Percentiles rank a stretch among this genome's conserved stretches.
These are phyloP conservation scores for Pseudorhombus dupliciocellatus DNA, from an alignment of 2,113 vertebrate species.

Conservation along the genomic window DNA sequence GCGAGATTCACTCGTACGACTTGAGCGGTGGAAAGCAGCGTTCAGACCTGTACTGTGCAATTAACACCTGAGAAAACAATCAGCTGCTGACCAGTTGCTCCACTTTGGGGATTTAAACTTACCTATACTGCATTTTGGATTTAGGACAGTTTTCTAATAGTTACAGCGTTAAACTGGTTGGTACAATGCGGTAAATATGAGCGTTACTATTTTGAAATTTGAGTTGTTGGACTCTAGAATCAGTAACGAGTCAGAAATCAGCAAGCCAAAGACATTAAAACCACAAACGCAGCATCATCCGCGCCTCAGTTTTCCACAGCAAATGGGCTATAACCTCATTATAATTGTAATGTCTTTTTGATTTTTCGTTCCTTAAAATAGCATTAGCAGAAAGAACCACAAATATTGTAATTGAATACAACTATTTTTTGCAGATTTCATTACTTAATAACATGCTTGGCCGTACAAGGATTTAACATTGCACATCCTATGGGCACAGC, in stretches of 20 bases:
- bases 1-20: conserved; percentile 59
- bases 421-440: conserved; percentile 14
- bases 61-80: conserved; percentile 47
- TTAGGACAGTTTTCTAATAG: neutral
- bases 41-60: conserved; percentile 25
- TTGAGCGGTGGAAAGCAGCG: conserved; percentile 42
- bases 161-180: too few species aligned
- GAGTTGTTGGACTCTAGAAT: neutral
- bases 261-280: neutral
- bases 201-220: neutral
- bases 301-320: neutral
- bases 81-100: conserved; percentile 31
- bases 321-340: conserved; percentile 1
- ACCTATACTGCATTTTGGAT: neutral
- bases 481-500: conserved; percentile 75
- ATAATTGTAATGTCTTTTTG: neutral
- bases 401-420: conserved; percentile 2
- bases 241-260: neutral
- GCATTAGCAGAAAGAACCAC: conserved; percentile 1
- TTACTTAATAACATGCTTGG: conserved; percentile 22
- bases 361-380: neutral
- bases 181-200: neutral
- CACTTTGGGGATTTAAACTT: neutral
- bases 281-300: neutral
- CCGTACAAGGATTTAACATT: conserved; percentile 63